Evolutionary conservation across 1,140 invertebrate species (phyloP).

Genomic region (Listronotus bonariensis): DNA sequence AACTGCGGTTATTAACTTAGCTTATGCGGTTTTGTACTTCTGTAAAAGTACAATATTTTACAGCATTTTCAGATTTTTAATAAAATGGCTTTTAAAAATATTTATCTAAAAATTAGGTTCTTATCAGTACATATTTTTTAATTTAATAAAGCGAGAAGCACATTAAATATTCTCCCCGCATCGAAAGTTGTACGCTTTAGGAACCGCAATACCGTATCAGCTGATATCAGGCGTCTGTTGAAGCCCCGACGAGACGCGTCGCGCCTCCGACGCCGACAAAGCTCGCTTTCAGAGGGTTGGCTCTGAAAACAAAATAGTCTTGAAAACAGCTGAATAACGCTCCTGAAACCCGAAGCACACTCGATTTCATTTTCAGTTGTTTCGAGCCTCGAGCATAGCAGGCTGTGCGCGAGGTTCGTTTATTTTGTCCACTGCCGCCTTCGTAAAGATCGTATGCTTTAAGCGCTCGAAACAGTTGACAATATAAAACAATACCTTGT

Average conservation of each 20-base stretch:
- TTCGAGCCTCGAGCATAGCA: constrained; percentile 23
- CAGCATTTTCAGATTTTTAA: too few relatives aligned
- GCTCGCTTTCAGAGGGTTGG: neutral
- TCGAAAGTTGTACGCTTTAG: neutral
- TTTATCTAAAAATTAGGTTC: too few relatives aligned
- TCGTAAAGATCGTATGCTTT: neutral
- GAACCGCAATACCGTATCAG: neutral
- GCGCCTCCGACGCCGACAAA: constrained; percentile 1
- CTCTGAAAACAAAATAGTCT: constrained; percentile 1
- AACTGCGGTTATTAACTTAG: too few relatives aligned
- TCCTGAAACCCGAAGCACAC: constrained; percentile 20
- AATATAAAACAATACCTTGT: too few relatives aligned
- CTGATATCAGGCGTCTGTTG: constrained; percentile 1
- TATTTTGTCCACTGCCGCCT: constrained; percentile 1
- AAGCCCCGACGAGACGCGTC: neutral
- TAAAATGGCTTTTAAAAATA: too few relatives aligned
- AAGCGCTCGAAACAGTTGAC: constrained; percentile 1
- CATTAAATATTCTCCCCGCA: constrained; percentile 1
- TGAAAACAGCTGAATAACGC: too few relatives aligned
- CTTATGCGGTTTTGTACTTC: too few relatives aligned
- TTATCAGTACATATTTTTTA: too few relatives aligned
- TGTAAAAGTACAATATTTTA: too few relatives aligned
- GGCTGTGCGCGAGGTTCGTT: constrained; percentile 17
- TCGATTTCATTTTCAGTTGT: constrained; percentile 32
- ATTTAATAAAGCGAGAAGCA: too few relatives aligned